These are phyloP conservation scores for Zeuzera pyrina DNA, from an alignment of 2,888 invertebrate genomes.

Conservation along the genomic window DNA sequence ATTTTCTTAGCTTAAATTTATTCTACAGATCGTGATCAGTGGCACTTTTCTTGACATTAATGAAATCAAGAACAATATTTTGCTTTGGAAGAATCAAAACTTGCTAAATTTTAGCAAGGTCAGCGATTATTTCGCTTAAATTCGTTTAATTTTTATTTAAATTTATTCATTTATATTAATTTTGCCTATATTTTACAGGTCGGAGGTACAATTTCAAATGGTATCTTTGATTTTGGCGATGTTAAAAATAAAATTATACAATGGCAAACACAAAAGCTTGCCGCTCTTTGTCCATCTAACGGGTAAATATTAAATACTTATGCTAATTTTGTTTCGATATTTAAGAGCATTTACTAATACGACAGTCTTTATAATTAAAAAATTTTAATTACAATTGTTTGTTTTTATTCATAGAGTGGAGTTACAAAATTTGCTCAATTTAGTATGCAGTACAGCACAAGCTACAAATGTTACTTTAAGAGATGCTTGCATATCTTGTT, in stretches of 20 bases:
- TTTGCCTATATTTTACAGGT: conserved; percentile 28
- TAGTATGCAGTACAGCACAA: conserved; percentile 78
- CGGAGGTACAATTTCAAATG: conserved; percentile 47
- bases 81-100: conserved; percentile 55
- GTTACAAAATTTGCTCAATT: conserved; percentile 70
- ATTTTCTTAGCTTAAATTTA: conserved; percentile 6
- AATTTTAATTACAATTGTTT: background rate
- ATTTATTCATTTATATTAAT: background rate
- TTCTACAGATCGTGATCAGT: conserved; percentile 46
- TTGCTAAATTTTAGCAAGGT: conserved; percentile 57
- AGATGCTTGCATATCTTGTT: conserved; percentile 78
- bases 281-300: conserved; percentile 54
- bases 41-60: conserved; percentile 50
- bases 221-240: conserved; percentile 57
- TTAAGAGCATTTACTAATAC: background rate
- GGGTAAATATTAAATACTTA: conserved; percentile 31
- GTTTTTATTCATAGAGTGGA: conserved; percentile 33
- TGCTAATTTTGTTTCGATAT: conserved; percentile 1
- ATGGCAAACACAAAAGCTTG: conserved; percentile 63
- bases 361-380: conserved; percentile 1
- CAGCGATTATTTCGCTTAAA: conserved; percentile 19
- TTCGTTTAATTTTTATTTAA: conserved; percentile 1
- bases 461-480: conserved; percentile 68
- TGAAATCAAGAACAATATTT: conserved; percentile 51
- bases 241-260: conserved; percentile 64